Evolutionary conservation across 1,140 invertebrate species (phyloP), one percentile per base, ranked within the genome.

Genomic region (Bombus impatiens): DNA sequence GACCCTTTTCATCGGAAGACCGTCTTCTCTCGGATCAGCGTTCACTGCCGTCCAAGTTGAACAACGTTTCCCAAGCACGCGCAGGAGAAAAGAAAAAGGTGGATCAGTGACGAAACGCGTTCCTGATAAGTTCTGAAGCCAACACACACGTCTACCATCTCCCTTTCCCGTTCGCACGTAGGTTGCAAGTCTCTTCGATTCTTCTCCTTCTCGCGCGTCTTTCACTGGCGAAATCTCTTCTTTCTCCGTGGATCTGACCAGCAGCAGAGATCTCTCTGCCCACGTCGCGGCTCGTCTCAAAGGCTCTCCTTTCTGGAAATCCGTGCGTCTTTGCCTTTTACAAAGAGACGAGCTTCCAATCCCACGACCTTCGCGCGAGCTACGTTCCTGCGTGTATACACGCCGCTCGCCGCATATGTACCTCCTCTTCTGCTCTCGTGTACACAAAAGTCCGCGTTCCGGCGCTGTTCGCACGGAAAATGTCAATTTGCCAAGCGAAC

Each of bases 291-390:
- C 57, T 32, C 62, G 62, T 85, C 83, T 84, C 67, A 82, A 87
- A 86, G 78, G 53, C 37, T 86, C 57, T 65, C 42, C 81, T 88
- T 89, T 89, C 72, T 88, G 84, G 68, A 91, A 85, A 88, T n/a
- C 59, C 62, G 75, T 72, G 53, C 72, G 87, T 78, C 57, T 84
- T 80, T 32, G 62, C 78, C 70, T 86, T 89, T 88, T 79, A 65
- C 65, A 65, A 87, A 53, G 86, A 80, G 44, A 18, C 44, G 28
- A 25, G 32, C 15, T n/a, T 72, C 74, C 59, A 40, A 44, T 86
- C 83, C 53, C 79, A 77, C 83, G 88, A 88, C 84, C 87, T 88
- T 88, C 88, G 59, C 28, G 59, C 37, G 10, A 42, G 62, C 40
- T 37, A 57, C 81, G 62, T 83, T 83, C 37, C 53, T 87, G 80